Evolutionary conservation across 2,888 invertebrate species (phyloP), one percentile per base, ranked within the genome.

Genomic region (Frankliniella fusca): DNA sequence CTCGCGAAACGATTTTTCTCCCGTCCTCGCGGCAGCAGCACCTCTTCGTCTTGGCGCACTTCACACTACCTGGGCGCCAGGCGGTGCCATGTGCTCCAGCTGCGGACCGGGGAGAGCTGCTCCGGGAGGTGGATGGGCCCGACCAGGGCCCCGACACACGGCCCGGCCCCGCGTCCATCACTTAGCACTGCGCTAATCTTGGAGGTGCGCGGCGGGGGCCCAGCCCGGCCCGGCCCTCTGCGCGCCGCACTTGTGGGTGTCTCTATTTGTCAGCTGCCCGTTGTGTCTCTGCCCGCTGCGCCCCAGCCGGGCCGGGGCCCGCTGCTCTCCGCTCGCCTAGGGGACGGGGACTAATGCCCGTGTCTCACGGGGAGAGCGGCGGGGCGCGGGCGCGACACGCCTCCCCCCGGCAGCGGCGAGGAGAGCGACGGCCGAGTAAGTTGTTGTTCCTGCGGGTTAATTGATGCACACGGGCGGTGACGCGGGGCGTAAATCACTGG

Each of bases 381-480:
- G 27, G n/a, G 70, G 23, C 27, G 70, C 70, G 70, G 20, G 18
- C 61, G 20, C 61, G 18, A n/a, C 61, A 61, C 18, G 61, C 61
- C 18, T 1, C 61, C 61, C 20, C n/a, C 61, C n/a, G 3, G 38
- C 38, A 38, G 38, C 38, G 38, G 38, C 38, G 38, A 38, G 38
- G 38, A 38, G 3, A 38, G 38, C 2, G 38, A 38, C 38, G 38
- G 38, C 38, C 38, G 70, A 76, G 70, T 76, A 76, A 76, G 70
- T 76, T 76, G 70, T 76, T 76, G 70, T 76, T 23, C 70, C n/a
- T 61, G 20, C 70, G 70, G 23, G 70, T 76, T 76, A 76, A 76
- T 76, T 54, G 54, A 54, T 54, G 54, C 54, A 54, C 54, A 12
- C 54, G 20, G 18, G 38, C 70, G 27, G 27, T 27, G 61, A n/a